These are phyloP conservation scores for Ophiodon elongatus DNA, from an alignment of 2,113 vertebrate species.

Conservation along the genomic window DNA sequence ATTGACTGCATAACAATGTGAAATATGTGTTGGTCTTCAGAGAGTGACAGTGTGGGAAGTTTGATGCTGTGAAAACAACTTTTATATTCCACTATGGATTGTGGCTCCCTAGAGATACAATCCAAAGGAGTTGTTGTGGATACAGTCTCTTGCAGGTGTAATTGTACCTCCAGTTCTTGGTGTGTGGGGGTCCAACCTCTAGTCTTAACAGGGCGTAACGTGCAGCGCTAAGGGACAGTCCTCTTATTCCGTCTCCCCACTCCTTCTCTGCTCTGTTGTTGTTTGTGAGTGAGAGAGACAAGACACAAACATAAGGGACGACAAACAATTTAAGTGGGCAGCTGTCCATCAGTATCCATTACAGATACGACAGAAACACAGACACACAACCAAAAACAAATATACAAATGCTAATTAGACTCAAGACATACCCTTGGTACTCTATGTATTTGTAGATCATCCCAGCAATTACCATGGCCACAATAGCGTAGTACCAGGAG, in stretches of 20 bases:
- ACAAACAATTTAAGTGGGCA: not conserved
- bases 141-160: not conserved
- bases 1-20: not conserved
- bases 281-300: not conserved
- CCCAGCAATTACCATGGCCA: conserved; percentile 97
- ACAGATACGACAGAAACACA: not conserved
- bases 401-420: not conserved
- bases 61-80: not conserved
- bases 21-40: not conserved
- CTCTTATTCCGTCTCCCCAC: conserved; percentile 98
- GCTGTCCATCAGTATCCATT: not conserved
- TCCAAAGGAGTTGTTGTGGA: not conserved
- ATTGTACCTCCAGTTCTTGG: conserved; percentile 97
- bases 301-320: not conserved
- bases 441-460: conserved; percentile 99
- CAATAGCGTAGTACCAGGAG: conserved; percentile 98
- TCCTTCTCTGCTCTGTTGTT: conserved; percentile 92
- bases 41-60: not conserved
- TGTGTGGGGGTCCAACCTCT: conserved; percentile 96
- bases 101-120: not conserved
- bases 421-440: conserved; percentile 93
- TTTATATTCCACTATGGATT: not conserved
- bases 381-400: not conserved
- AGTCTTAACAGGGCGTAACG: conserved; percentile 93
- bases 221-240: conserved; percentile 95